Evolutionary conservation across 2,797 vertebrate species (phyloP).

Genomic region (Anguilla pacifica): DNA sequence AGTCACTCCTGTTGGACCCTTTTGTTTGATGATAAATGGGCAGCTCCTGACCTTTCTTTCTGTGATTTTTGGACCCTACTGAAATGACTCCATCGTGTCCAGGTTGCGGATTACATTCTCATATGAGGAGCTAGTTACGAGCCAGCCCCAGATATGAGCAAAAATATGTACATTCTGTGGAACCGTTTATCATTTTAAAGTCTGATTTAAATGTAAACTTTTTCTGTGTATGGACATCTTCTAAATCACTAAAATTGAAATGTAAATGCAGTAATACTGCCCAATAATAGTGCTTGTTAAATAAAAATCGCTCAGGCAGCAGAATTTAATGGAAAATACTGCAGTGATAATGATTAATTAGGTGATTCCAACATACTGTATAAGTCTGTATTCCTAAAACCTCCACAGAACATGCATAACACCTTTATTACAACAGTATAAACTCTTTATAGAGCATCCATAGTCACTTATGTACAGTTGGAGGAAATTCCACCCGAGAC

Average conservation of each 20-base stretch:
- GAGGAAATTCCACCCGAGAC: neutral
- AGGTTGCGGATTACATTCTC: neutral
- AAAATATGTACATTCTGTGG: neutral
- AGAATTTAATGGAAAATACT: neutral
- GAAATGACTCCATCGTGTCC: neutral
- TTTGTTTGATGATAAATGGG: neutral
- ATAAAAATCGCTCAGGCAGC: neutral
- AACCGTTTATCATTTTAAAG: neutral
- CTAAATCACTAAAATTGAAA: neutral
- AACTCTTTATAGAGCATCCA: neutral
- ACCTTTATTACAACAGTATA: neutral
- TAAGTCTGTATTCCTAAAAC: neutral
- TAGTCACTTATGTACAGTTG: neutral
- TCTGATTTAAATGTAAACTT: neutral
- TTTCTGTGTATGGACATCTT: neutral
- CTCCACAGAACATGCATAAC: neutral
- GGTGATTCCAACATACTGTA: neutral
- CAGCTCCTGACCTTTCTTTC: constrained; percentile 8
- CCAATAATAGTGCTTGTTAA: neutral
- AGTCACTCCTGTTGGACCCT: neutral
- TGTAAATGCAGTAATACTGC: neutral
- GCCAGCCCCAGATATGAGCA: neutral
- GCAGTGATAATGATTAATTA: neutral
- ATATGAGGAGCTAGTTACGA: neutral
- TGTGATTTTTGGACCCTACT: neutral